These are phyloP conservation scores for Tringa solitaria DNA, from an alignment of 2,113 vertebrate species.

Conservation along the genomic window DNA sequence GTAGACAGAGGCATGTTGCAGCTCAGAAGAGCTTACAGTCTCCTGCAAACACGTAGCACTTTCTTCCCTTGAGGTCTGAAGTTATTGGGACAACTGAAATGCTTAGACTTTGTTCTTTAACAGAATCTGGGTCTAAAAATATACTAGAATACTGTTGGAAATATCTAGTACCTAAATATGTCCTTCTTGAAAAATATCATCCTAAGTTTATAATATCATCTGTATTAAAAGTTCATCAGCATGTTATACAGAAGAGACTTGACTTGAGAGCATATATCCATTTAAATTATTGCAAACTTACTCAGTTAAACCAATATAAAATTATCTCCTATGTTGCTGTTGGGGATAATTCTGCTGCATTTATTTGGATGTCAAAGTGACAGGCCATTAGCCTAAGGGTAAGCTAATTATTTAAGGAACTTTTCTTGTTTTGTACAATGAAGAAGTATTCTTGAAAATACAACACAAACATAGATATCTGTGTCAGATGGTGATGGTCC, in stretches of 20 bases:
- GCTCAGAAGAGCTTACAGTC: not conserved
- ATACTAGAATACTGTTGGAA: not conserved
- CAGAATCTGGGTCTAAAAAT: not conserved
- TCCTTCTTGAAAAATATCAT: not conserved
- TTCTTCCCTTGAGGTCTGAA: slow-evolving; percentile 15
- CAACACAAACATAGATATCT: slow-evolving; percentile 21
- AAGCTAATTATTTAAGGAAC: slow-evolving; percentile 59
- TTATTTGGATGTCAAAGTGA: slow-evolving; percentile 55
- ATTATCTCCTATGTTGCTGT: slow-evolving; percentile 15
- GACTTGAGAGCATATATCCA: not conserved
- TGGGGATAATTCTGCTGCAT: slow-evolving; percentile 11
- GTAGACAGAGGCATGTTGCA: not conserved
- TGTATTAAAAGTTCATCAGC: not conserved
- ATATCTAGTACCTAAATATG: not conserved
- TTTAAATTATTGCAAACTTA: slow-evolving; percentile 33
- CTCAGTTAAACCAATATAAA: slow-evolving; percentile 11
- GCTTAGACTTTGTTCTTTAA: not conserved
- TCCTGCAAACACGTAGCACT: not conserved
- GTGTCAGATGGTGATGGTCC: not conserved
- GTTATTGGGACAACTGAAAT: not conserved
- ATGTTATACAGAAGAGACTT: not conserved
- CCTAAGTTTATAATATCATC: not conserved
- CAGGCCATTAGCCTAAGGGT: slow-evolving; percentile 29
- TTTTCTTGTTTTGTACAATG: slow-evolving; percentile 43
- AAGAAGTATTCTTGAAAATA: slow-evolving; percentile 16